Base-by-base conservation (phyloP, 2,113 vertebrate genomes). In the Sapayoa aenigma region DNA sequence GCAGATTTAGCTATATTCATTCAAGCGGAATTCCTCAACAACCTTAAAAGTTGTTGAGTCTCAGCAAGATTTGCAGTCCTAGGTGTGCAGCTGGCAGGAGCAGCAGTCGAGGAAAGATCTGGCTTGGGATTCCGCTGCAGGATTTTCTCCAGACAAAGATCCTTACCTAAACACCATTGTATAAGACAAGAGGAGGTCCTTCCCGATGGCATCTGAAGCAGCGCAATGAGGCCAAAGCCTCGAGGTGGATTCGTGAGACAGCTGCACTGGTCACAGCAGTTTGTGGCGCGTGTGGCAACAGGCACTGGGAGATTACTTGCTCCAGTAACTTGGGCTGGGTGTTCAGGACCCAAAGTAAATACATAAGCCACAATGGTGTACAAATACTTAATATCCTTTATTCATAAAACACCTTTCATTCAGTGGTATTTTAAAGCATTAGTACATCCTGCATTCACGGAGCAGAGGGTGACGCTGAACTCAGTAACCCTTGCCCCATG, bases 301-400 rank as follows among this genome's bases (percentile, higher is more conserved):
- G 13, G 94, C 92, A 87, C 71, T 4, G 7, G 28, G 68, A 96
- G 93, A 96, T 97, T 96, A 93, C 81, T 84, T 82, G 95, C 95
- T 97, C 87, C 94, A 72, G 76, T 95, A 90, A 94, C 46, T 95
- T 4, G 6, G 95, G 84, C 76, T 96, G 82, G 84, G 80, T 93
- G 69, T 80, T 95, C 75, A 69, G 92, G 63, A 95, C 90, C 41
- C 66, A 96, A 87, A 95, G 87, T 89, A 97, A 97, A 97, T 59
- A 96, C 6, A 7, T 0, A 7, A 79, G 35, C 35, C 3, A 2
- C 60, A 35, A 73, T 41, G 60, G 76, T 93, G 55, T 63, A 91
- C 90, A 91, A 91, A 93, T 76, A 52, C 63, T 80, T 94, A 95
- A 88, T 89, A 78, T 50, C 49, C 37, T 88, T 35, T 71, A 67